Evolutionary conservation across 1,140 invertebrate genomes (phyloP).

Genomic region (Bicyclus anynana): DNA sequence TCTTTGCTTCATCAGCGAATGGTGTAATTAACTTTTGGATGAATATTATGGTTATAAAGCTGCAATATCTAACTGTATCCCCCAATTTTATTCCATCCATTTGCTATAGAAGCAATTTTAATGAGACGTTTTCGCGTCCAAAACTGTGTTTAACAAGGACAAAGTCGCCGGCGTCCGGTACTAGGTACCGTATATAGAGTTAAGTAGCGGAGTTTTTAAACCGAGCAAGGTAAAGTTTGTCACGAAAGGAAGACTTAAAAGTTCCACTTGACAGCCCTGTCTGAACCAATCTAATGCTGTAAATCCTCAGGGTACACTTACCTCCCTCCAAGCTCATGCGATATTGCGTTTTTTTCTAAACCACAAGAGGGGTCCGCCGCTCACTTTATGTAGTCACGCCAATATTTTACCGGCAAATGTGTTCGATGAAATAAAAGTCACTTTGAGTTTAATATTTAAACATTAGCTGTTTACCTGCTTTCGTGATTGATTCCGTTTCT

Average conservation of each 20-base stretch:
- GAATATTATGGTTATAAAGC: too few relatives aligned
- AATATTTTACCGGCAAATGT: constrained; percentile 36
- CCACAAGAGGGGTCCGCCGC: constrained; percentile 44
- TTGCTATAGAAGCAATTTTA: too few relatives aligned
- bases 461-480: not conserved
- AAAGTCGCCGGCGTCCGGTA: too few relatives aligned
- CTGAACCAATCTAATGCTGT: constrained; percentile 71
- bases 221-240: not conserved
- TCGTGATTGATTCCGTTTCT: not conserved
- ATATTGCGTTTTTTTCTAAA: constrained; percentile 74
- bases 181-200: not conserved
- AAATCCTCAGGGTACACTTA: constrained; percentile 74
- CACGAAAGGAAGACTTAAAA: constrained; percentile 1
- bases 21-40: too few relatives aligned
- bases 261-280: constrained; percentile 53
- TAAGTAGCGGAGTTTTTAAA: not conserved
- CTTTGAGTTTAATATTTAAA: constrained; percentile 11
- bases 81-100: too few relatives aligned
- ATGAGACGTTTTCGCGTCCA: too few relatives aligned
- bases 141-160: too few relatives aligned
- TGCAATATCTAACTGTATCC: too few relatives aligned
- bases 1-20: too few relatives aligned
- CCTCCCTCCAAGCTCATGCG: constrained; percentile 71
- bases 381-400: constrained; percentile 54
- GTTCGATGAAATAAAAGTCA: constrained; percentile 23